phyloP scores from a whole-genome alignment of 2,888 invertebrate species.

The Catocala sponsa region DNA sequence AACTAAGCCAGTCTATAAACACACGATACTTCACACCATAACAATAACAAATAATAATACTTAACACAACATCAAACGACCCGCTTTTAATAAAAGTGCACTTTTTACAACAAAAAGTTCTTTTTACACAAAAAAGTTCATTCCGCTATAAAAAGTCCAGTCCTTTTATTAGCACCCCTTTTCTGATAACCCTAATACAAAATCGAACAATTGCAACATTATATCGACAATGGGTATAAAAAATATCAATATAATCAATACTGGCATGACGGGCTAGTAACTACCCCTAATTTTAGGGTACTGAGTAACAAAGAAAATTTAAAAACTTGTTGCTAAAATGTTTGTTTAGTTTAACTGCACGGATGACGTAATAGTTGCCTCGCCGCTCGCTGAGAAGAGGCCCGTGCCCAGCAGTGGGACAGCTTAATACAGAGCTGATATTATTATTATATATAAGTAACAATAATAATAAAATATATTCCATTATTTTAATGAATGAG shows the following conservation, averaged over 20 bases:
- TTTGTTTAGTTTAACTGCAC: no score
- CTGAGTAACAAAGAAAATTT: not conserved
- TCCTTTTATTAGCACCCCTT: conserved; percentile 30
- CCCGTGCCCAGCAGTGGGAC: no score
- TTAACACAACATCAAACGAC: not conserved
- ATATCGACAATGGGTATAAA: conserved; percentile 41
- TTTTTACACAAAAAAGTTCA: conserved; percentile 20
- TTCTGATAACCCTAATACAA: conserved; percentile 59
- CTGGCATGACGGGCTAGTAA: conserved; percentile 38
- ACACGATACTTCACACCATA: not conserved
- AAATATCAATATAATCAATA: conserved; percentile 60
- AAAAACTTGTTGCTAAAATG: not conserved
- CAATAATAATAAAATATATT: no score
- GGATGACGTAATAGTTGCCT: no score
- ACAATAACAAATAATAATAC: conserved; percentile 1
- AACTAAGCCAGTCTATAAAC: no score
- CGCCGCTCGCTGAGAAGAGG: no score
- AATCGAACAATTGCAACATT: conserved; percentile 48
- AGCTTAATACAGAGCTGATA: no score
- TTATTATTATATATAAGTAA: no score
- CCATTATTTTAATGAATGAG: no score
- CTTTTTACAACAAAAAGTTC: not conserved
- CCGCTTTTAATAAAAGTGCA: conserved; percentile 1
- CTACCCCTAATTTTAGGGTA: conserved; percentile 33
- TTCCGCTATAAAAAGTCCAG: conserved; percentile 18